Evolutionary conservation across 2,113 vertebrate genomes (phyloP).

Genomic region (Xyliphius kryptos): DNA sequence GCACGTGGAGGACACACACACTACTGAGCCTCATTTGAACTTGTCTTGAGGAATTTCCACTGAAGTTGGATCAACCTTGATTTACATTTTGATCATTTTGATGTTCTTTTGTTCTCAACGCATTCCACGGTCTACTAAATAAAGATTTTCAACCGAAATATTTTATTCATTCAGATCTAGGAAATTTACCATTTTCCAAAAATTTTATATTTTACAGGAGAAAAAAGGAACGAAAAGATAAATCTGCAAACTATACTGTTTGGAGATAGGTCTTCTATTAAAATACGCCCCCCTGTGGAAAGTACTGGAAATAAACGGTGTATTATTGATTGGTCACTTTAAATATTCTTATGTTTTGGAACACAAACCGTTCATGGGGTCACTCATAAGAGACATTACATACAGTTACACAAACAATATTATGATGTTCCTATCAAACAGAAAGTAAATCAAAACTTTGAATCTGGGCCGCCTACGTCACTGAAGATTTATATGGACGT

Average conservation of each 20-base stretch:
- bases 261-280: slow-evolving; percentile 2
- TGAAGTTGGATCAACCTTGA: no score
- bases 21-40: no score
- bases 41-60: no score
- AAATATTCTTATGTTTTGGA: not conserved
- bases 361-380: slow-evolving; percentile 22
- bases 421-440: slow-evolving; percentile 25
- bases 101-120: no score
- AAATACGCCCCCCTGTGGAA: slow-evolving; percentile 1
- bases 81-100: no score
- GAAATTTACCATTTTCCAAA: not conserved
- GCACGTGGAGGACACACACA: no score
- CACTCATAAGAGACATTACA: slow-evolving; percentile 41
- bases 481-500: not conserved
- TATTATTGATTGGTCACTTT: not conserved
- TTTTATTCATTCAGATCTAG: no score
- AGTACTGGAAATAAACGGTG: not conserved
- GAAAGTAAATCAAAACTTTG: slow-evolving; percentile 30
- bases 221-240: not conserved
- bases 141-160: no score
- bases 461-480: slow-evolving; percentile 26
- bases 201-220: not conserved
- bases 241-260: not conserved
- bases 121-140: no score
- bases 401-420: slow-evolving; percentile 36